A percentile compares a stretch with the other conserved stretches of the same genome.
These are phyloP conservation scores for Cephalotes varians DNA, from an alignment of 2,888 invertebrate species.

Conservation along the genomic window DNA sequence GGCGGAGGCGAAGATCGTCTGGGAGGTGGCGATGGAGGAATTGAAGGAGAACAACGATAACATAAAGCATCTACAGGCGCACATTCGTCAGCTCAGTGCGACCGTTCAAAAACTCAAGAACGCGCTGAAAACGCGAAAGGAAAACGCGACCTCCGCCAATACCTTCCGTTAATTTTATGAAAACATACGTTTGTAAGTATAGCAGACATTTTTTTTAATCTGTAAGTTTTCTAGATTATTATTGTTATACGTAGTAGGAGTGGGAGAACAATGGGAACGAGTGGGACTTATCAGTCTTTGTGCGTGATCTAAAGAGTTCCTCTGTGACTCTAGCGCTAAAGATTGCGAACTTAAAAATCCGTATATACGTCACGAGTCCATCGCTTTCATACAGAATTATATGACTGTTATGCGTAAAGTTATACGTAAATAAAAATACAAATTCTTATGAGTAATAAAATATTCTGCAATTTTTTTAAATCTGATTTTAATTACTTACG, in stretches of 20 bases:
- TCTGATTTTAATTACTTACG: not conserved
- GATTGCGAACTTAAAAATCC: no score
- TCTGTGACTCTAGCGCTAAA: no score
- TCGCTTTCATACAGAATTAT: no score
- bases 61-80: constrained; percentile 26
- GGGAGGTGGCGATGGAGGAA: constrained; percentile 33
- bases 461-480: not conserved
- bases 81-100: not conserved
- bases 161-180: not conserved
- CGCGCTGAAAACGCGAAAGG: not conserved
- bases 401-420: no score
- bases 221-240: not conserved
- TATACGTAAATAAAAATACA: not conserved
- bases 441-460: not conserved
- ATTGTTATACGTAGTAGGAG: no score
- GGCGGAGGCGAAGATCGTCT: constrained; percentile 22
- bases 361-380: no score
- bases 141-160: not conserved
- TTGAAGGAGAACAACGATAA: constrained; percentile 29
- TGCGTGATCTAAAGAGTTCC: no score
- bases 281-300: no score
- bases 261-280: no score
- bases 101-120: constrained; percentile 14
- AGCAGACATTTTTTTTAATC: not conserved
- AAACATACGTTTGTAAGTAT: not conserved